Percentiles rank a stretch among this genome's conserved stretches.
Conservation (phyloP, 2,113 vertebrate genomes). For the Reinhardtius hippoglossoides region DNA sequence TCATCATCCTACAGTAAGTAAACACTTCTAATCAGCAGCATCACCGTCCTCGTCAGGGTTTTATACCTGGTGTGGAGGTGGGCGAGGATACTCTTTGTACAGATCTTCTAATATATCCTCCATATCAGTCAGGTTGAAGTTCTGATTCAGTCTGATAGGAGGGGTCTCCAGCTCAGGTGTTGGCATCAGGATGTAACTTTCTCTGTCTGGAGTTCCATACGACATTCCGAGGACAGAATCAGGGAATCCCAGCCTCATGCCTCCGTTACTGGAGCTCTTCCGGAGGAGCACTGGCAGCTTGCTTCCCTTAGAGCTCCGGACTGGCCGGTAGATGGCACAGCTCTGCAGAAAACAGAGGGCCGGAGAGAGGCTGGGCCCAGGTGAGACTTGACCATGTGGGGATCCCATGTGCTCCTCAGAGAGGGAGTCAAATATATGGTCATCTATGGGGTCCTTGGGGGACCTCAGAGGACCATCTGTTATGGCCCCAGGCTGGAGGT, state of each 20-base stretch:
- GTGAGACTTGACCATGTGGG: slow-evolving; percentile 37
- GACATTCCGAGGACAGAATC: slow-evolving; percentile 48
- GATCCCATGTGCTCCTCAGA: slow-evolving; percentile 79
- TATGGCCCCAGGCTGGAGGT: slow-evolving; percentile 56
- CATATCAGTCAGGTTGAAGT: slow-evolving; percentile 82
- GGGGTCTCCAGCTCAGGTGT: slow-evolving; percentile 76
- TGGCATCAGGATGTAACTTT: slow-evolving; percentile 41
- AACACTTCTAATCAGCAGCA: background rate
- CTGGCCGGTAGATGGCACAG: slow-evolving; percentile 85
- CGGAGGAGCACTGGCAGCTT: slow-evolving; percentile 88
- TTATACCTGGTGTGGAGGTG: slow-evolving; percentile 87
- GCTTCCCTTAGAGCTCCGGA: slow-evolving; percentile 88
- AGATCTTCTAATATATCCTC: slow-evolving; percentile 90
- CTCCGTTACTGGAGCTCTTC: slow-evolving; percentile 67
- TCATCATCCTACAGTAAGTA: slow-evolving; percentile 4
- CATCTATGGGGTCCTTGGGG: slow-evolving; percentile 72
- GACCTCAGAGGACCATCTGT: slow-evolving; percentile 74
- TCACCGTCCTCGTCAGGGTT: background rate
- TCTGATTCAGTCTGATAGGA: slow-evolving; percentile 73
- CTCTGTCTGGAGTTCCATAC: slow-evolving; percentile 39
- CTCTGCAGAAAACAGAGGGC: slow-evolving; percentile 87
- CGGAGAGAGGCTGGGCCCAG: slow-evolving; percentile 80
- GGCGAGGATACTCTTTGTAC: slow-evolving; percentile 89
- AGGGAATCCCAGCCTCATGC: slow-evolving; percentile 63
- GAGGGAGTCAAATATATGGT: slow-evolving; percentile 82